These are phyloP conservation scores for Podocnemis expansa DNA, from an alignment of 2,113 vertebrate species.

Conservation along the genomic window DNA sequence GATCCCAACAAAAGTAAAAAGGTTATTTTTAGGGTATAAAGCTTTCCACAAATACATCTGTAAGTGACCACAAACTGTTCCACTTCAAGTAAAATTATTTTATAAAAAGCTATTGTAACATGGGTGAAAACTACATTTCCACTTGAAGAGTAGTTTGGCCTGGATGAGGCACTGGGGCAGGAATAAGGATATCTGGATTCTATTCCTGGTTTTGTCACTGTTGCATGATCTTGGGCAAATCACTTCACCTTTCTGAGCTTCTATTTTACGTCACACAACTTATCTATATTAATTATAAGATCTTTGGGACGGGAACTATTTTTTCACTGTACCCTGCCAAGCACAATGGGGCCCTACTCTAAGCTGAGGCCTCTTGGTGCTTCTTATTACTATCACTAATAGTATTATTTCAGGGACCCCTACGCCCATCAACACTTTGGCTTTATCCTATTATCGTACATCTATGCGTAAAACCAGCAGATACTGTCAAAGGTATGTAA, in stretches of 20 bases:
- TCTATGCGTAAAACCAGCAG: background rate
- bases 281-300: background rate
- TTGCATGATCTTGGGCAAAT: background rate
- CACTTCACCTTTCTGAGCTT: background rate
- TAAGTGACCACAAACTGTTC: background rate
- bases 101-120: background rate
- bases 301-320: background rate
- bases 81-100: background rate
- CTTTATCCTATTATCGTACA: background rate
- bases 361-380: background rate
- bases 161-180: background rate
- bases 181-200: background rate
- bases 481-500: background rate
- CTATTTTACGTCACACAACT: background rate
- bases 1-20: too few species aligned
- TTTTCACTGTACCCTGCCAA: background rate
- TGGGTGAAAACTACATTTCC: background rate
- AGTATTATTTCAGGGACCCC: background rate
- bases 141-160: background rate
- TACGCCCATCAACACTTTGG: background rate
- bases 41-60: too few species aligned
- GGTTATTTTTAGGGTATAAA: too few species aligned
- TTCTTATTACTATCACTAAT: background rate
- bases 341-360: background rate
- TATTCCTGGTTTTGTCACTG: background rate